Base-by-base conservation (phyloP, 1,140 invertebrate genomes). In the Diploscapter pachys region DNA sequence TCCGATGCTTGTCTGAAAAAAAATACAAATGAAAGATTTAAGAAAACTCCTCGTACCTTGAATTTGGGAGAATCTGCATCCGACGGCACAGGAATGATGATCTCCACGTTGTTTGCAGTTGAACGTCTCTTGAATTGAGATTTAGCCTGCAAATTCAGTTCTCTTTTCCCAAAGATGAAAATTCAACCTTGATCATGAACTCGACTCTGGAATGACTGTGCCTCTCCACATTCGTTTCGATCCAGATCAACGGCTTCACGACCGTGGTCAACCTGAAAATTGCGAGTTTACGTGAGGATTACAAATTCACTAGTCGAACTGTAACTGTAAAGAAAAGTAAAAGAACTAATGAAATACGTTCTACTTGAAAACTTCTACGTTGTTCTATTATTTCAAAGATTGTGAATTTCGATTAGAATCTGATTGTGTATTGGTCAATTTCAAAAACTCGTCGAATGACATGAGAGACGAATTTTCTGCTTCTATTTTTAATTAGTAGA, bases 51-150 rank as follows among this genome's bases (percentile, higher is more conserved):
- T 31, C 31, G 31, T 31, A 31, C 31, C 31, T 76, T 88, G 67
- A 89, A 88, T 79, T 89, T 88, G 0, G 89, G 88, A 52, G 88
- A 88, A 80, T 88, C 88, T 0, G 89, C 89, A 79, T 89, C 89
- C 4, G 87, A 83, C 49, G 88, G 88, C 5, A 88, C 89, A 57
- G 88, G 88, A 80, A 89, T 88, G 65, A 88, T 82, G 75, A 89
- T 87, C 81, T 89, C 89, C 9, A 89, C 88, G 82, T 89, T 89
- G 79, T 89, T 88, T 3, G 89, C 88, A 4, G 96, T 99, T 0
- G 95, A 98, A 57, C 96, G 89, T 51, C 95, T 89, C 87, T 99
- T 99, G 85, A 99, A 99, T 87, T 99, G 97, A 66, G 95, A 98
- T 87, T 97, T 96, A 0, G 96, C 96, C 88, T 89, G 49, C 63